Conservation (phyloP, 2,113 vertebrate species). For the Stigmatopora nigra region DNA sequence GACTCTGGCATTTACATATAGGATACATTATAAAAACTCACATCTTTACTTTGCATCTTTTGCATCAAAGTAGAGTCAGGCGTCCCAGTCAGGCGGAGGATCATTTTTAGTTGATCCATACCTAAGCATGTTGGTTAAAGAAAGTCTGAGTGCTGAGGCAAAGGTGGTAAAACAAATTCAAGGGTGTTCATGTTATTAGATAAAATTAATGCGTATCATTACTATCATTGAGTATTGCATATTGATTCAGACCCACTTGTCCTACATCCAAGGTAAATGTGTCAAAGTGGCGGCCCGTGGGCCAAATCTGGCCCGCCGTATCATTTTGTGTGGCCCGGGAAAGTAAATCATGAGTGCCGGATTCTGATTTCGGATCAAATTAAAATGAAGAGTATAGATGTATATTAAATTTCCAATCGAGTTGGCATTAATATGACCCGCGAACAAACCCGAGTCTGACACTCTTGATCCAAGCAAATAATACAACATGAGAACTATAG, state of each 20-base stretch:
- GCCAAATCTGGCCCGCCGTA: too few species aligned
- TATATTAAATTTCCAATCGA: too few species aligned
- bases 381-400: too few species aligned
- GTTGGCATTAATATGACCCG: too few species aligned
- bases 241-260: not conserved
- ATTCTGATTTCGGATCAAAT: too few species aligned
- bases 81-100: slow-evolving; percentile 70
- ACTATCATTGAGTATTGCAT: not conserved
- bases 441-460: too few species aligned
- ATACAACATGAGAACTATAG: not conserved
- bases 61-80: slow-evolving; percentile 63
- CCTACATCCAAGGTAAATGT: not conserved
- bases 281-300: too few species aligned
- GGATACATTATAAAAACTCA: slow-evolving; percentile 28
- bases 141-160: not conserved
- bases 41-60: slow-evolving; percentile 78
- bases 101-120: slow-evolving; percentile 75
- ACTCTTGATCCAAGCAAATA: not conserved
- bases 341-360: too few species aligned
- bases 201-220: not conserved
- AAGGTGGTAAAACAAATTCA: not conserved
- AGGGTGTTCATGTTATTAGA: not conserved
- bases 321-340: too few species aligned
- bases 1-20: not conserved
- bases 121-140: slow-evolving; percentile 59